phyloP scores from a whole-genome alignment of 2,888 invertebrate genomes.

The Pharmacophagus antenor region DNA sequence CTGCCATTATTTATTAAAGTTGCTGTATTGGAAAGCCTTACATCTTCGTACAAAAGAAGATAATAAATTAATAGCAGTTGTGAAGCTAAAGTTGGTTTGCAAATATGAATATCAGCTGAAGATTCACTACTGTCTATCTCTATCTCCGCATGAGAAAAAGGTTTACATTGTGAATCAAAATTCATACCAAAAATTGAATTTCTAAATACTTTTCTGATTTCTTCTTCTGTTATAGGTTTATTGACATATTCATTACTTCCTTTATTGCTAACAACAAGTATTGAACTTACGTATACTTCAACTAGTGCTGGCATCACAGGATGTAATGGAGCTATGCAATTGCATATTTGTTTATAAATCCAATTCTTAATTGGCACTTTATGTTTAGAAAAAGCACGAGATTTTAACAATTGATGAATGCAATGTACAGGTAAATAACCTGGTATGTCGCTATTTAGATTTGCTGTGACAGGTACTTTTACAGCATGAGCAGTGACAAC shows the following conservation, averaged over 20 bases:
- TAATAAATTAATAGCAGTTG: constrained; percentile 96
- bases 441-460: constrained; percentile 91
- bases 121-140: constrained; percentile 79
- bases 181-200: constrained; percentile 88
- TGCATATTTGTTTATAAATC: constrained; percentile 96
- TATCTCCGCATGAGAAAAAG: constrained; percentile 77
- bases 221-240: constrained; percentile 94
- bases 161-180: constrained; percentile 81
- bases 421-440: constrained; percentile 98
- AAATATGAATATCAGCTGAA: constrained; percentile 76
- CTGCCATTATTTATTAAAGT: constrained; percentile 84
- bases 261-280: constrained; percentile 86
- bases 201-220: constrained; percentile 91
- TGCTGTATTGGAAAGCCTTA: constrained; percentile 87
- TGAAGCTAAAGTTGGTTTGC: constrained; percentile 87
- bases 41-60: constrained; percentile 94
- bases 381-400: constrained; percentile 96
- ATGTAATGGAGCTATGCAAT: constrained; percentile 93
- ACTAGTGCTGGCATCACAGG: constrained; percentile 95
- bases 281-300: constrained; percentile 96
- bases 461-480: constrained; percentile 95
- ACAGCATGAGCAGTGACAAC: constrained; percentile 97
- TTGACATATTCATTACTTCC: constrained; percentile 90
- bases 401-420: constrained; percentile 96
- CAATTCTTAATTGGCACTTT: constrained; percentile 97